Evolutionary conservation across 2,113 vertebrate genomes (phyloP).

Genomic region (Peromyscus leucopus): DNA sequence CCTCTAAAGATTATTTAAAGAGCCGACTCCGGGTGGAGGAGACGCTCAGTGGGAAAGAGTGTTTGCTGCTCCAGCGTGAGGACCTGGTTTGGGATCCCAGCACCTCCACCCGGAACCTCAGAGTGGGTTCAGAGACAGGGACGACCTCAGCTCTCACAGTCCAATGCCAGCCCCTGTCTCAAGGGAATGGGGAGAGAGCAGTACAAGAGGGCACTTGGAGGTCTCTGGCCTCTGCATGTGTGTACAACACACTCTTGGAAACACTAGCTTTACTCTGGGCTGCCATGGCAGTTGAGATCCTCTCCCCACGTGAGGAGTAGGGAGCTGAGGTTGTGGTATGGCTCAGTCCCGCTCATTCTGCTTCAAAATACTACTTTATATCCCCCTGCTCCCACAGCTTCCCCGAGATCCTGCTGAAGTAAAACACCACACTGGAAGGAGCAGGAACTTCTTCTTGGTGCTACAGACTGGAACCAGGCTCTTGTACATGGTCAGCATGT

Average conservation of each 20-base stretch:
- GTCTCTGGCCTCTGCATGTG: background rate
- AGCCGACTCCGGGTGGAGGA: background rate
- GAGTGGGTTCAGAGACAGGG: background rate
- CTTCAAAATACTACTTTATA: slow-evolving; percentile 2
- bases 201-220: background rate
- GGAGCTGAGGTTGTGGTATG: background rate
- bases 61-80: background rate
- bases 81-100: background rate
- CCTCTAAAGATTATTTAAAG: slow-evolving; percentile 60
- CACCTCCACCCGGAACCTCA: background rate
- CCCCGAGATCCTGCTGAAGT: background rate
- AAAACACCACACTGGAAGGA: background rate
- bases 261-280: background rate
- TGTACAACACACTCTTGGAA: background rate
- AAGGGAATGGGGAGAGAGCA: background rate
- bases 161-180: background rate
- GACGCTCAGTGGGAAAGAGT: background rate
- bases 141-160: background rate
- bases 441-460: background rate
- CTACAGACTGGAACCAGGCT: background rate
- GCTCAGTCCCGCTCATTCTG: background rate
- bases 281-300: background rate
- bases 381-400: background rate
- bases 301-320: background rate
- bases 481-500: too few relatives aligned